Evolutionary conservation across 2,113 vertebrate species (phyloP).

Genomic region (Ictidomys tridecemlineatus): DNA sequence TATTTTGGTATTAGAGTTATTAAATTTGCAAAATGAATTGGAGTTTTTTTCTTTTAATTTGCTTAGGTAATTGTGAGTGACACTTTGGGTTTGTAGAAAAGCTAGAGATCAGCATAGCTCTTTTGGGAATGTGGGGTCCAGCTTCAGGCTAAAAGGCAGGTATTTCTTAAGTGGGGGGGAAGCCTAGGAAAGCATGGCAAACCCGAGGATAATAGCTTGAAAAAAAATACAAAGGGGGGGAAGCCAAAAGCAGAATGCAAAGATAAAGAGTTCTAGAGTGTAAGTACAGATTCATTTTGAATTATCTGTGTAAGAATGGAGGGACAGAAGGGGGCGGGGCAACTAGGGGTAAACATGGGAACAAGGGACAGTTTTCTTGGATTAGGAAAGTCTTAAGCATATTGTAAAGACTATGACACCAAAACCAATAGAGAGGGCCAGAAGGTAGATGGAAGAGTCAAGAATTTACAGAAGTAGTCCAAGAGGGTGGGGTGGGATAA

Average conservation of each 20-base stretch:
- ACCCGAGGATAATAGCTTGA: not conserved
- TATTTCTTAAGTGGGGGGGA: not conserved
- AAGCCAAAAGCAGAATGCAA: not conserved
- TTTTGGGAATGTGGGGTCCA: not conserved
- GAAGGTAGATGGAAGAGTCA: conserved; percentile 22
- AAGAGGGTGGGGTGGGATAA: conserved; percentile 12
- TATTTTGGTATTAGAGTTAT: conserved; percentile 75
- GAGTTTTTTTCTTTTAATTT: conserved; percentile 53
- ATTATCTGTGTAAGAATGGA: conserved; percentile 25
- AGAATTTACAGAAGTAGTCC: not conserved
- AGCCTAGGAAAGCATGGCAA: not conserved
- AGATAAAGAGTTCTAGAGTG: not conserved
- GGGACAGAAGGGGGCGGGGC: not conserved
- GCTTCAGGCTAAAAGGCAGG: conserved; percentile 18
- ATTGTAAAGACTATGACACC: not conserved
- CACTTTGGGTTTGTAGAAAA: conserved; percentile 24
- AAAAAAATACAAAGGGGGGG: not conserved
- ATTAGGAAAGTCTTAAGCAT: not conserved
- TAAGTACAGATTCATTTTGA: conserved; percentile 47
- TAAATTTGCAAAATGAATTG: conserved; percentile 73
- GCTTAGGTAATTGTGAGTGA: conserved; percentile 23
- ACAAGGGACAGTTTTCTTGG: not conserved
- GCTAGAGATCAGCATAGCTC: not conserved
- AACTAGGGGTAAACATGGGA: not conserved
- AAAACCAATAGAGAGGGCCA: not conserved